Evolutionary conservation across 2,888 invertebrate species (phyloP), one percentile per base, ranked within the genome.

Genomic region (Drosophila rubida): DNA sequence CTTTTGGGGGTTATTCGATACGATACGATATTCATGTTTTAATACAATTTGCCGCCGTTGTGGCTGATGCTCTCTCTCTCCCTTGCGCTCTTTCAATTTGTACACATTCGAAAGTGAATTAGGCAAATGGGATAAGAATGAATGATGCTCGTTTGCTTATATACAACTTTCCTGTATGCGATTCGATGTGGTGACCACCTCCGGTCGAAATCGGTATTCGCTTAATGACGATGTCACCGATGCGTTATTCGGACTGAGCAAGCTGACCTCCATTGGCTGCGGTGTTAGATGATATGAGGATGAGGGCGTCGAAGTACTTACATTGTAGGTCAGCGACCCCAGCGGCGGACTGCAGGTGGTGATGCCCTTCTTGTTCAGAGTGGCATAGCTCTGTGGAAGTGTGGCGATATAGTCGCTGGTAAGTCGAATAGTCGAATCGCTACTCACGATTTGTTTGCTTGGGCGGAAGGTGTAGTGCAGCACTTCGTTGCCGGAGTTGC

Each of bases 131-230:
- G 72, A 66, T 67, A 62, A 73, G 48, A 63, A 70, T 44, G 23
- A n/a, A 25, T 25, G 11, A 44, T 45, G 22, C 30, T 19, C 4
- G n/a, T 32, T 48, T 25, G 32, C 50, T 95, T 96, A 96, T 95
- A 96, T 96, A 95, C 96, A 96, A 93, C 96, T 96, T 93, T 96
- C 96, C 92, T 96, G 96, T 93, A 96, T 96, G 90, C 96, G 94
- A 93, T 96, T 96, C 75, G 96, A 96, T 71, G 96, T 96, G 82
- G 96, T 96, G 75, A 96, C 96, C 80, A 96, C 96, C 92, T 96
- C 96, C 74, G 96, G 96, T 87, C 96, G 95, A 88, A 96, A 94
- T 78, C 96, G 94, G 92, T 96, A 96, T 89, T 96, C 95, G 69
- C 96, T 95, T 64, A 96, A 93, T 69, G 96, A 95, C 90, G 96